Percentiles rank a stretch among this genome's conserved stretches.
Evolutionary conservation across 2,797 vertebrate genomes (phyloP).

Genomic region (Brachyalestes nurse): DNA sequence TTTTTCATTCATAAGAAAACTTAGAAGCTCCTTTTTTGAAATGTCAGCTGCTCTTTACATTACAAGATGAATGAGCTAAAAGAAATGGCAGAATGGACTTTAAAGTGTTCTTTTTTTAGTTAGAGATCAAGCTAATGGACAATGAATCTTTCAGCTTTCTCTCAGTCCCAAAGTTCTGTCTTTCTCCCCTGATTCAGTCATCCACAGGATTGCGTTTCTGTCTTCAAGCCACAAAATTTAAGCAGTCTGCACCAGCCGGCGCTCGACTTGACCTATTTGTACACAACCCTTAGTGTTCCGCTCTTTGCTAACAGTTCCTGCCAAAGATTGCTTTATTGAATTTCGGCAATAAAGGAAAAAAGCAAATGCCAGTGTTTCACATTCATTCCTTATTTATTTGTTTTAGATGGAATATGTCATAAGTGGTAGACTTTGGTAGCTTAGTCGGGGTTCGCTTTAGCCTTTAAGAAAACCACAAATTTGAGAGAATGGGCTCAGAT

Average conservation of each 20-base stretch:
- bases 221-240: conserved; percentile 17
- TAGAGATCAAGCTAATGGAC: too few relatives aligned
- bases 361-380: conserved; percentile 47
- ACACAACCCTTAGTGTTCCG: conserved; percentile 43
- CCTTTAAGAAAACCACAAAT: conserved; percentile 64
- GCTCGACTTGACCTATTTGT: conserved; percentile 38
- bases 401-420: conserved; percentile 58
- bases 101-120: background rate
- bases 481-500: conserved; percentile 64
- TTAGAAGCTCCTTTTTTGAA: background rate
- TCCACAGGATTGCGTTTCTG: background rate
- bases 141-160: background rate
- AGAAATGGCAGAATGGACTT: background rate
- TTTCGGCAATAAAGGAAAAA: conserved; percentile 56
- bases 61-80: background rate
- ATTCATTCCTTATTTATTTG: conserved; percentile 54
- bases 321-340: conserved; percentile 60
- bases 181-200: background rate
- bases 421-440: conserved; percentile 63
- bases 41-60: too few relatives aligned
- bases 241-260: conserved; percentile 17
- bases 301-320: conserved; percentile 56
- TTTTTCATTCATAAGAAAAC: background rate
- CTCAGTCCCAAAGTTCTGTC: background rate
- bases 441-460: conserved; percentile 62